Evolutionary conservation across 2,888 invertebrate species (phyloP), one percentile per base, ranked within the genome.

Genomic region (Tiliacea citrago): DNA sequence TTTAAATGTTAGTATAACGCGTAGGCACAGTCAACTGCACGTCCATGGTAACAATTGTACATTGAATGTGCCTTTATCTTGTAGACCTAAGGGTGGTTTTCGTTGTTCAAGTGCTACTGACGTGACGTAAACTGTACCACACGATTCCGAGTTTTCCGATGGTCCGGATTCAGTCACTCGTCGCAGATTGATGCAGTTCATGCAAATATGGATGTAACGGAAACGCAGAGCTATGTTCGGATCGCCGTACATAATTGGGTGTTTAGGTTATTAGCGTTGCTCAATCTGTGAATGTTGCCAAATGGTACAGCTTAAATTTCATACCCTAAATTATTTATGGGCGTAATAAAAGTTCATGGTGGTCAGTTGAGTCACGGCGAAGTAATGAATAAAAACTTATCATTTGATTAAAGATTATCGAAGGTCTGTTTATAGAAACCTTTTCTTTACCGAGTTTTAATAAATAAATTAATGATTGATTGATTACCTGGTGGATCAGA

Each of bases 171-270:
- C 77, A 73, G 47, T 66, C 65, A 63, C 42, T 53, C 58, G 45
- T 49, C 69, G 62, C 55, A 70, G 73, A 84, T 85, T 84, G 79
- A 79, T 72, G 73, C 73, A 79, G 84, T 72, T 68, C 71, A 83
- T 85, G 81, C 78, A 85, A 80, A 85, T 85, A 87, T 79, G 78
- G 87, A 75, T 78, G 57, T 70, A 83, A 72, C 74, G 77, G 81
- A 86, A 83, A 77, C 76, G 55, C 29, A 72, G n/a, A 73, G 77
- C 63, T 77, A 81, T 73, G 75, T 21, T 75, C 16, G 65, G 72
- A 79, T 78, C 55, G 86, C 73, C 75, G 42, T 79, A 71, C 75
- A 60, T 77, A 83, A 80, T 81, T 86, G 75, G 68, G 61, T 73
- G 75, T 53, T 75, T 55, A 65, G 65, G 35, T 78, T 78, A 77